Conservation (phyloP, 2,113 vertebrate species). For the Zosterops lateralis region DNA sequence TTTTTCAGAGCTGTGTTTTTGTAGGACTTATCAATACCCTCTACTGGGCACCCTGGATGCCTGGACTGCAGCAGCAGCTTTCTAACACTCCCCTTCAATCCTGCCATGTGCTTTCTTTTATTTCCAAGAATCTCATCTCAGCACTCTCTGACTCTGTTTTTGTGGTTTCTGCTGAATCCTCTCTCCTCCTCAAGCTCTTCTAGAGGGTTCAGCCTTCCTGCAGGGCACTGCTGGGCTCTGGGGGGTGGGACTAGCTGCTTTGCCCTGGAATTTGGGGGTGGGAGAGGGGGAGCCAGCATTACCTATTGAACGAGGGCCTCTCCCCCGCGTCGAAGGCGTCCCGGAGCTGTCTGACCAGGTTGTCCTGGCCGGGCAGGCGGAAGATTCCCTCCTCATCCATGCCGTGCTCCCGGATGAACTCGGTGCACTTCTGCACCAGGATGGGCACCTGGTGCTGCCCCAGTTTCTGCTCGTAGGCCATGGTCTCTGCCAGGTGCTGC, state of each 20-base stretch:
- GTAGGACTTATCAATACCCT: neutral
- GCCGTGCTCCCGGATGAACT: constrained; percentile 87
- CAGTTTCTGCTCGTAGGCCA: constrained; percentile 85
- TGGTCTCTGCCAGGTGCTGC: constrained; percentile 82
- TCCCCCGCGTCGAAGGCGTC: constrained; percentile 92
- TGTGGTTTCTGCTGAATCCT: neutral
- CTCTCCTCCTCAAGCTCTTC: neutral
- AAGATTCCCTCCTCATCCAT: constrained; percentile 92
- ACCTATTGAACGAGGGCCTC: constrained; percentile 90
- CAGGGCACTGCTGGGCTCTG: neutral
- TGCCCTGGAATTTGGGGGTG: neutral
- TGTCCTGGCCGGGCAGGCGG: constrained; percentile 94
- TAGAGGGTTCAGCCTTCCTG: neutral
- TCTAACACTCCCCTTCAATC: neutral
- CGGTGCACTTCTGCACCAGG: constrained; percentile 88
- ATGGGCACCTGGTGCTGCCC: constrained; percentile 87
- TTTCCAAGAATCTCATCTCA: neutral
- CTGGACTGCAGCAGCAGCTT: neutral
- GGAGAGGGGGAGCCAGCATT: neutral
- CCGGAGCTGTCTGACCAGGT: constrained; percentile 88
- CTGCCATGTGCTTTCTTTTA: neutral
- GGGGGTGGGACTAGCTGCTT: neutral
- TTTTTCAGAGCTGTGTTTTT: neutral
- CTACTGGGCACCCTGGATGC: neutral
- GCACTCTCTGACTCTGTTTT: neutral